Evolutionary conservation across 2,888 invertebrate genomes (phyloP), one percentile per base, ranked within the genome.

Genomic region (Archips xylosteana): DNA sequence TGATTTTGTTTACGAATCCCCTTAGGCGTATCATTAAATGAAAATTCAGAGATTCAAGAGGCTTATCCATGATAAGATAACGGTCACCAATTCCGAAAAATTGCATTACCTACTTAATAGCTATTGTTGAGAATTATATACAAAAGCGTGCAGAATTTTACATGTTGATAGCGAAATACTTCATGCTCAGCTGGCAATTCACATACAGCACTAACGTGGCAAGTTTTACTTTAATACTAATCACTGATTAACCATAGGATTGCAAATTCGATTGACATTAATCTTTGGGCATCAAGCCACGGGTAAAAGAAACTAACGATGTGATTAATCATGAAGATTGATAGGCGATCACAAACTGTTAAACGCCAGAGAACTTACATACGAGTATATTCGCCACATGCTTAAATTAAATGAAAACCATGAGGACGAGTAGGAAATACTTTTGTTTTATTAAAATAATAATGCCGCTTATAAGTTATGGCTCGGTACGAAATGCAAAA

Each of bases 291-390:
- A 54, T 15, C 9, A 23, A 23, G 15, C 8, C 2, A 23, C 9
- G 54, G 23, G 23, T 23, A 15, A 54, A 23, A 9, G 8, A 23
- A 15, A 54, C 54, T 23, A 54, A 23, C 54, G 8, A 54, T 23
- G 23, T 54, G 6, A 23, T 23, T 23, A 54, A 54, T 54, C 54
- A 54, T 23, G 54, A 9, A 9, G 54, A 54, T 23, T 54, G 9
- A 54, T 54, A 54, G 54, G 54, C 54, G 23, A n/a, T 54, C 23
- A 54, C 8, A 54, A 23, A 54, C 54, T 23, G 54, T 54, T 54
- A 15, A 54, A 54, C 8, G 9, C 9, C 23, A 23, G 2, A 54
- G 15, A 54, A 54, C 54, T 54, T 49, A 49, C 4, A 49, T 45
- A 12, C 3, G 12, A 51, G 12, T 23, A 15, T 23, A 54, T 13